Evolutionary conservation across 1,140 invertebrate species (phyloP).

Genomic region (Eubasilissa regina): DNA sequence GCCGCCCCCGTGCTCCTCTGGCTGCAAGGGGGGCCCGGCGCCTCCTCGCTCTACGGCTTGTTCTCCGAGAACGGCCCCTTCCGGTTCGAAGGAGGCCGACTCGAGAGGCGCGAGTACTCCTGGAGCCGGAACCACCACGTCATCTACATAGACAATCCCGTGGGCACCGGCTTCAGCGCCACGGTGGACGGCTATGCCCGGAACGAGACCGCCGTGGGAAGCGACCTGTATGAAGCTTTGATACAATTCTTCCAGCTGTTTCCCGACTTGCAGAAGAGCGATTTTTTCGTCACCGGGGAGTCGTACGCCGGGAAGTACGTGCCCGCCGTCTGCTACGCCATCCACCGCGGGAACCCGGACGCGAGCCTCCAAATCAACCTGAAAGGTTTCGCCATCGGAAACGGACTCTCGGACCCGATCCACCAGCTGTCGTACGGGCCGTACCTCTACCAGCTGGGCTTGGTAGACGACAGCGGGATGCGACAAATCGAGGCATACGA

Average conservation of each 20-base stretch:
- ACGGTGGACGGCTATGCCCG: slow-evolving; percentile 78
- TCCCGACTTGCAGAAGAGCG: slow-evolving; percentile 76
- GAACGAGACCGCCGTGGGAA: slow-evolving; percentile 79
- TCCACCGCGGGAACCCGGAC: slow-evolving; percentile 75
- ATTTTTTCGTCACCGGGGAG: slow-evolving; percentile 88
- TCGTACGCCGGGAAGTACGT: slow-evolving; percentile 92
- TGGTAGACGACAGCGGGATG: slow-evolving; percentile 80
- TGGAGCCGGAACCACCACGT: slow-evolving; percentile 85
- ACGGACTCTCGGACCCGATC: slow-evolving; percentile 87
- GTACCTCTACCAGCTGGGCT: slow-evolving; percentile 86
- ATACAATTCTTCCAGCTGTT: slow-evolving; percentile 84
- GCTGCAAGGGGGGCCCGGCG: slow-evolving; percentile 87
- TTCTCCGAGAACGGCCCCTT: slow-evolving; percentile 90
- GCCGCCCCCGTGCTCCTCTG: slow-evolving; percentile 80
- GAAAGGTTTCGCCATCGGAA: slow-evolving; percentile 87
- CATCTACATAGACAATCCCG: slow-evolving; percentile 91
- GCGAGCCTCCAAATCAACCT: slow-evolving; percentile 77
- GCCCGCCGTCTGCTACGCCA: slow-evolving; percentile 83
- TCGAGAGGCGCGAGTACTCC: slow-evolving; percentile 79
- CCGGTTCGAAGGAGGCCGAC: slow-evolving; percentile 73
- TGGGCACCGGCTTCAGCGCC: slow-evolving; percentile 86
- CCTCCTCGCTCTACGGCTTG: slow-evolving; percentile 84
- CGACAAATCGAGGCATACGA: slow-evolving; percentile 77
- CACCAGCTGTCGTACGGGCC: slow-evolving; percentile 86
- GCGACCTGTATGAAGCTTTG: slow-evolving; percentile 78